phyloP scores from a whole-genome alignment of 2,113 vertebrate species.

The Saimiri boliviensis region DNA sequence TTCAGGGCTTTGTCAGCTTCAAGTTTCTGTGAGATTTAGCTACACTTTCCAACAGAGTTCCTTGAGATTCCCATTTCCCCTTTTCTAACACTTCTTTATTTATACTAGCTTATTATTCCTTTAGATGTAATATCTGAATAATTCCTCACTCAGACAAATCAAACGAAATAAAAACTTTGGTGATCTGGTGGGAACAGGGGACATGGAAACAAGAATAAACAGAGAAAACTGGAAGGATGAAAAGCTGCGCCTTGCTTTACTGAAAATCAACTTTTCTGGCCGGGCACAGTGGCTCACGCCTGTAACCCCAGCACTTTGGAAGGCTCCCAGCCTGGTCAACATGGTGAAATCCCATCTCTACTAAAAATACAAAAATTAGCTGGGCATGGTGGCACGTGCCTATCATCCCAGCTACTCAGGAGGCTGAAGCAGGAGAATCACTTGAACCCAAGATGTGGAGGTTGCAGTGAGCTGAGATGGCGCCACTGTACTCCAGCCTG shows the following conservation, averaged over 20 bases:
- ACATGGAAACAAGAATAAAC: background rate
- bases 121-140: background rate
- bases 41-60: background rate
- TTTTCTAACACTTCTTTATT: background rate
- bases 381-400: too few species aligned
- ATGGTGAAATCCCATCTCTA: too few species aligned
- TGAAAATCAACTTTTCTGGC: background rate
- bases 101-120: background rate
- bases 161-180: constrained; percentile 28
- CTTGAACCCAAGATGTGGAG: too few species aligned
- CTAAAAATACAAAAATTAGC: too few species aligned
- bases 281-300: too few species aligned
- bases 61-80: background rate
- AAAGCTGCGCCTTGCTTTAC: background rate
- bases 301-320: too few species aligned
- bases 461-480: too few species aligned
- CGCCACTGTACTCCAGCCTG: too few species aligned
- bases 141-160: background rate
- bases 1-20: background rate
- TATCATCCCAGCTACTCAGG: too few species aligned
- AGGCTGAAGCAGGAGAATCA: too few species aligned
- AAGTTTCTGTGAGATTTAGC: background rate
- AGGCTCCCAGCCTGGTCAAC: too few species aligned
- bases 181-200: background rate
- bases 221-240: background rate